phyloP scores from a whole-genome alignment of 1,140 invertebrate genomes.

The Cryptotermes secundus region DNA sequence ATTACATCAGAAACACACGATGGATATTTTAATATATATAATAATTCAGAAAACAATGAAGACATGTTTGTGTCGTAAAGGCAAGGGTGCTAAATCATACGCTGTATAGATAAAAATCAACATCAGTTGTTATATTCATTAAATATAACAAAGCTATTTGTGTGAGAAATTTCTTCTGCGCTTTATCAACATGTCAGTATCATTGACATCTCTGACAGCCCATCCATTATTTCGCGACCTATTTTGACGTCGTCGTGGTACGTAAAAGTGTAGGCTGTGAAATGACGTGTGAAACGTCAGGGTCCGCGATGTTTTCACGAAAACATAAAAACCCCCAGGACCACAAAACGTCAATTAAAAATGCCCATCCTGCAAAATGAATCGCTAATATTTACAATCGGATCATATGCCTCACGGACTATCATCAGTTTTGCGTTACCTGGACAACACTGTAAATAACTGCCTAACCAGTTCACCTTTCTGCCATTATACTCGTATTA shows the following conservation, averaged over 20 bases:
- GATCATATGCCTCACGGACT: too few species aligned
- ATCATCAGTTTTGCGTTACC: too few species aligned
- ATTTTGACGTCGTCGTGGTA: background rate
- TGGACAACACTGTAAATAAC: too few species aligned
- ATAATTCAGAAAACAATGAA: too few species aligned
- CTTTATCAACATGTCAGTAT: background rate
- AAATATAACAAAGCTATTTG: constrained; percentile 20
- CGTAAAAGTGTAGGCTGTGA: background rate
- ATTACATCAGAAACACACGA: too few species aligned
- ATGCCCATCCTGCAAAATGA: background rate
- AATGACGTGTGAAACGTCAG: constrained; percentile 16
- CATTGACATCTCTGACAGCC: background rate
- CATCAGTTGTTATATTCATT: background rate
- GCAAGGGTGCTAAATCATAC: background rate
- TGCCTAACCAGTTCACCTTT: too few species aligned
- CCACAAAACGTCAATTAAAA: background rate
- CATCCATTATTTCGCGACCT: constrained; percentile 15
- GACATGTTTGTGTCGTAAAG: background rate
- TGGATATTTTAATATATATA: too few species aligned
- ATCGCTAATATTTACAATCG: too few species aligned
- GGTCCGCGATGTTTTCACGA: background rate
- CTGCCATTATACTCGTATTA: too few species aligned
- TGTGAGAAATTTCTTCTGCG: constrained; percentile 7
- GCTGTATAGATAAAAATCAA: background rate
- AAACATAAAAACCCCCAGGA: background rate